These are phyloP conservation scores for Stegodyphus dumicola DNA, from an alignment of 1,140 invertebrate genomes.

Conservation along the genomic window DNA sequence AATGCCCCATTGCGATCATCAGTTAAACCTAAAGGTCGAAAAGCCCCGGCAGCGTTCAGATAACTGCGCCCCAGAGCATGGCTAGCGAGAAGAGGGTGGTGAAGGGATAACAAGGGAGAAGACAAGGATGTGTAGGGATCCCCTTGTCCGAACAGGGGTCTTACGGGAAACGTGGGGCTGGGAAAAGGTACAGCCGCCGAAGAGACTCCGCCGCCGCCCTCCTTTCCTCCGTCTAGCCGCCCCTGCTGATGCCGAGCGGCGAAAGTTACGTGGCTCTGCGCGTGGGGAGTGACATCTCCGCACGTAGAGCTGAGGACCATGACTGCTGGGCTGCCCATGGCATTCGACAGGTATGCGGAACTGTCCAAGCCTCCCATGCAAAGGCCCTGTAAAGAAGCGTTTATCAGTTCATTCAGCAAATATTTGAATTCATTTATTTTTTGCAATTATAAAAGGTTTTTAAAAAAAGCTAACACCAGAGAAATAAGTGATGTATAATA, in stretches of 20 bases:
- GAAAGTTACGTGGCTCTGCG: slow-evolving; percentile 47
- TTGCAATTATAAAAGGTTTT: background rate
- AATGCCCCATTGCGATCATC: slow-evolving; percentile 46
- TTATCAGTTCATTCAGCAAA: background rate
- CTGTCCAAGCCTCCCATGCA: slow-evolving; percentile 71
- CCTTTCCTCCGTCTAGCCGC: slow-evolving; percentile 77
- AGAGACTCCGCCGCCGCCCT: slow-evolving; percentile 65
- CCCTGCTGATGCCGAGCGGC: slow-evolving; percentile 5
- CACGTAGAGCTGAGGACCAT: slow-evolving; percentile 78
- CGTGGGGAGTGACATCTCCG: slow-evolving; percentile 41
- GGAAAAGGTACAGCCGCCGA: slow-evolving; percentile 3
- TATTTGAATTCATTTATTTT: background rate
- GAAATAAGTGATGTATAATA: background rate
- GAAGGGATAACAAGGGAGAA: slow-evolving; percentile 22
- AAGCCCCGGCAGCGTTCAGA: slow-evolving; percentile 71
- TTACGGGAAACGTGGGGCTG: slow-evolving; percentile 78
- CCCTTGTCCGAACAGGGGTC: slow-evolving; percentile 67
- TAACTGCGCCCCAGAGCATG: slow-evolving; percentile 68
- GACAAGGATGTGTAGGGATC: slow-evolving; percentile 21
- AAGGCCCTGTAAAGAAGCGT: slow-evolving; percentile 8
- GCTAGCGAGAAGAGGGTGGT: slow-evolving; percentile 72
- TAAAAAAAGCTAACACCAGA: background rate
- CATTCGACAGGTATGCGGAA: slow-evolving; percentile 77
- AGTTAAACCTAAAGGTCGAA: slow-evolving; percentile 66
- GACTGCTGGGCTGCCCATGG: slow-evolving; percentile 81